Evolutionary conservation across 2,113 vertebrate species (phyloP).

Genomic region (Tyto alba): DNA sequence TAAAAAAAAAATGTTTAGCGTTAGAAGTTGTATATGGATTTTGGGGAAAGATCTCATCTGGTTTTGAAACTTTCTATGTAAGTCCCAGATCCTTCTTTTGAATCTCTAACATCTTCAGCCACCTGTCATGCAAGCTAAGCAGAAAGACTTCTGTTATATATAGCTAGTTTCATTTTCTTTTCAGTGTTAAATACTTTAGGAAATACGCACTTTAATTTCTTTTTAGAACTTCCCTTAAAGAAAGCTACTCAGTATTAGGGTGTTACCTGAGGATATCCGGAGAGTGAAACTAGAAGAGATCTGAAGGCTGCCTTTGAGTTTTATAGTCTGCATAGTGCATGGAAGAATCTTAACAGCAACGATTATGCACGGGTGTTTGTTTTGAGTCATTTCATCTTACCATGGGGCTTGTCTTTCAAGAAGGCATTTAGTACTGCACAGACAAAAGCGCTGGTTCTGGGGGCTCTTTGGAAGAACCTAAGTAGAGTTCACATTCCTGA

Average conservation of each 20-base stretch:
- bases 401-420: background rate
- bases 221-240: background rate
- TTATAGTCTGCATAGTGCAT: background rate
- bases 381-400: background rate
- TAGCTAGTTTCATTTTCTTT: background rate
- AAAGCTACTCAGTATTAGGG: background rate
- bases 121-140: background rate
- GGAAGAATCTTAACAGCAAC: background rate
- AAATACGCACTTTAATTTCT: background rate
- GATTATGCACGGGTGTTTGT: background rate
- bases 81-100: background rate
- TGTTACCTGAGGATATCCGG: background rate
- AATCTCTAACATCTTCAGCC: background rate
- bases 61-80: background rate
- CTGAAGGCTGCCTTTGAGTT: background rate
- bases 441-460: background rate
- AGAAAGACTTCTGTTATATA: background rate
- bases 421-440: background rate
- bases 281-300: background rate
- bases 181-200: background rate
- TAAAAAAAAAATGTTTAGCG: background rate
- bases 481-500: background rate
- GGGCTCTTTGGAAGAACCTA: background rate
- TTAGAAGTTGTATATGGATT: background rate
- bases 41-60: background rate